Conservation (phyloP, 2,113 vertebrate species). For the Eublepharis macularius region DNA sequence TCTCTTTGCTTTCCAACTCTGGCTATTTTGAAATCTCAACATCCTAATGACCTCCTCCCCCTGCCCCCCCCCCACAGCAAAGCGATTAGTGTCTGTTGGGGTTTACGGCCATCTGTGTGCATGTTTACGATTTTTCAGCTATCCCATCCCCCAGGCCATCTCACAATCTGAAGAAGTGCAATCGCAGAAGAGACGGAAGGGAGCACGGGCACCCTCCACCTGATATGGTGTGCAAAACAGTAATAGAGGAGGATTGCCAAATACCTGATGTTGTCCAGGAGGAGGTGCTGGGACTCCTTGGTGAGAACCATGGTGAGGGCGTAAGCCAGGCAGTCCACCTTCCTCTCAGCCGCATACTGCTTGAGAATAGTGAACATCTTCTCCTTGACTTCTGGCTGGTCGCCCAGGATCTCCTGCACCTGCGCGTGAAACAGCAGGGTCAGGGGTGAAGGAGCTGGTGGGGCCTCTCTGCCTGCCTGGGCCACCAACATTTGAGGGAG, state of each 20-base stretch:
- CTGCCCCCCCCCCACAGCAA: background rate
- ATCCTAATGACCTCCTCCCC: background rate
- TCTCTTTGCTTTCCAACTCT: no score
- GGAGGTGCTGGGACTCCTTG: slow-evolving; percentile 82
- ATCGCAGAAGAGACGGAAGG: background rate
- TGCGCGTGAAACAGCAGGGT: slow-evolving; percentile 47
- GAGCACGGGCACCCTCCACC: background rate
- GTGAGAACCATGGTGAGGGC: slow-evolving; percentile 84
- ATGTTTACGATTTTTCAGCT: background rate
- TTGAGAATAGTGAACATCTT: slow-evolving; percentile 86
- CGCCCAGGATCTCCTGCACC: slow-evolving; percentile 88
- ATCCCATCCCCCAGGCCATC: background rate
- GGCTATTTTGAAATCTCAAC: background rate
- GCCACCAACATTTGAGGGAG: background rate
- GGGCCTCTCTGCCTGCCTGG: background rate
- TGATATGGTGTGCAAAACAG: background rate
- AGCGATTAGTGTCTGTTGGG: background rate
- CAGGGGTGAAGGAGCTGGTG: background rate
- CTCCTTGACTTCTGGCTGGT: slow-evolving; percentile 85
- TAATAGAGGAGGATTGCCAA: accelerated
- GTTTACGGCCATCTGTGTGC: background rate
- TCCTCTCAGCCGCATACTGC: slow-evolving; percentile 89
- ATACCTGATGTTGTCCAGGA: slow-evolving; percentile 93
- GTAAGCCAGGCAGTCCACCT: slow-evolving; percentile 87
- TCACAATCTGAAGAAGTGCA: background rate